Percentiles rank a stretch among this genome's conserved stretches.
phyloP scores from a whole-genome alignment of 2,113 vertebrate genomes.

The Orientallactaga bullata region DNA sequence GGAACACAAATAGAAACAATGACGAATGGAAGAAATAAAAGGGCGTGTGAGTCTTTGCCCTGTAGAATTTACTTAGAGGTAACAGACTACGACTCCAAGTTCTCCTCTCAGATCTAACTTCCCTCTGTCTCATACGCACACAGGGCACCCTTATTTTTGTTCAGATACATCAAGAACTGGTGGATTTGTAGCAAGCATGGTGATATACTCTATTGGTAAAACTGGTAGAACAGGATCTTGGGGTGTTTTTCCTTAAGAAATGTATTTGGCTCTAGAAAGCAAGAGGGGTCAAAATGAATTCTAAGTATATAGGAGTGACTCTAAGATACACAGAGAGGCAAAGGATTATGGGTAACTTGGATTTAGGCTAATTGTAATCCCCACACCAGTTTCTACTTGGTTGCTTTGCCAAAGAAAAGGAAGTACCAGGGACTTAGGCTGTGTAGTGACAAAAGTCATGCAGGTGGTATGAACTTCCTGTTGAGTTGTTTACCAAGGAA shows the following conservation, averaged over 20 bases:
- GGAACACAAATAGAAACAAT: slow-evolving; percentile 55
- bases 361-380: neutral
- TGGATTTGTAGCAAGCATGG: neutral
- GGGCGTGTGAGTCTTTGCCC: neutral
- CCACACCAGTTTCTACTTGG: slow-evolving; percentile 30
- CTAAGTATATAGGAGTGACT: neutral
- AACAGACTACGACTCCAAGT: neutral
- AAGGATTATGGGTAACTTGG: neutral
- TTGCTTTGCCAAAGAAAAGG: slow-evolving; percentile 42
- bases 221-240: neutral
- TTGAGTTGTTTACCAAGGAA: slow-evolving; percentile 16
- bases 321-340: neutral
- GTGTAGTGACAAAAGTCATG: slow-evolving; percentile 20
- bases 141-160: neutral
- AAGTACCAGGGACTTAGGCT: slow-evolving; percentile 11
- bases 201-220: slow-evolving; percentile 40
- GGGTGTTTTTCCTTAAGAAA: slow-evolving; percentile 13
- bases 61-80: neutral
- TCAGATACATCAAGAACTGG: neutral
- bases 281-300: neutral
- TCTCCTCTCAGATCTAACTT: neutral
- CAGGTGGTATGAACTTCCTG: neutral
- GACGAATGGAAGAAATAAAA: neutral
- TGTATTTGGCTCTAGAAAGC: slow-evolving; percentile 15
- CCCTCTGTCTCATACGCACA: neutral